These are phyloP conservation scores for Emydocephalus ijimae DNA, from an alignment of 2,113 vertebrate species.

Conservation along the genomic window DNA sequence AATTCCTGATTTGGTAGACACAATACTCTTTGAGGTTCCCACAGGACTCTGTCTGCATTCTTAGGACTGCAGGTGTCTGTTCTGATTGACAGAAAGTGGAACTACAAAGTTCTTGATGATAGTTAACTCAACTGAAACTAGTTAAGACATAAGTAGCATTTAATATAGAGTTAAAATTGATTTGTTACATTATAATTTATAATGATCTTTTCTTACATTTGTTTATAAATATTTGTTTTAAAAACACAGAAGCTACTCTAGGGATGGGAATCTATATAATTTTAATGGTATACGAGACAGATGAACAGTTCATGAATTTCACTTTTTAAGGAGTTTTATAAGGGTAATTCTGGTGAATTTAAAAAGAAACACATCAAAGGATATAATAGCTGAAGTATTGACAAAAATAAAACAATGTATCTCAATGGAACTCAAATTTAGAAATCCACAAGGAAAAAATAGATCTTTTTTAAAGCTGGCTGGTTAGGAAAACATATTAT, in stretches of 20 bases:
- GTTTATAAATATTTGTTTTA: background rate
- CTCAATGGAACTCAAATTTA: background rate
- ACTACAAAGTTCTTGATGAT: background rate
- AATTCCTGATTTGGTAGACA: constrained; percentile 29
- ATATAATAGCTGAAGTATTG: constrained; percentile 36
- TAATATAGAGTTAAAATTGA: background rate
- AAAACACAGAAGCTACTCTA: accelerated
- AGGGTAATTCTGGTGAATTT: background rate
- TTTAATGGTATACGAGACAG: constrained; percentile 7
- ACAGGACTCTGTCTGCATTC: background rate
- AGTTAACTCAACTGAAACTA: background rate
- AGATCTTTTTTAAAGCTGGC: background rate
- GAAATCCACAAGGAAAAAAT: background rate
- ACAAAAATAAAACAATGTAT: background rate
- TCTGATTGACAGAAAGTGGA: background rate
- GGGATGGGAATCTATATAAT: background rate
- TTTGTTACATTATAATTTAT: background rate
- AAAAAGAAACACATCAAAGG: constrained; percentile 28
- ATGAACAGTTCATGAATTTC: constrained; percentile 22
- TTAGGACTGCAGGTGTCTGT: background rate
- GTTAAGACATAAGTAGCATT: background rate
- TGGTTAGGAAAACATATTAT: background rate
- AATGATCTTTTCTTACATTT: background rate
- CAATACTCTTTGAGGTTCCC: background rate
- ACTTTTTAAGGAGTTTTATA: background rate